Base-by-base conservation (phyloP, 1,140 invertebrate genomes). In the Cyrtorhinus lividipennis region DNA sequence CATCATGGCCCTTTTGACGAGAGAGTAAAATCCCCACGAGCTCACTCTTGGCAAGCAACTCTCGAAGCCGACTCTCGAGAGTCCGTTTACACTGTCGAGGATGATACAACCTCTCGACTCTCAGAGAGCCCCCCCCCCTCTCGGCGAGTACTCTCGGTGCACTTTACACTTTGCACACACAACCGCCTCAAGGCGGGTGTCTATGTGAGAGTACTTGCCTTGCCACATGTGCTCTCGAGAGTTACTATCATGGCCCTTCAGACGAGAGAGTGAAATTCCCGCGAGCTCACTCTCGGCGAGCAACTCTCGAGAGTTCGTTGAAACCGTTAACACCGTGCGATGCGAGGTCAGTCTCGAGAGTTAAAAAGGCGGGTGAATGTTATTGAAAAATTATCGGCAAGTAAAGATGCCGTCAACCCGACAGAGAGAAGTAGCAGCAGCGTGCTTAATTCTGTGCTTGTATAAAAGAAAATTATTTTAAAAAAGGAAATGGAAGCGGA, bases 1-100 rank as follows among this genome's bases (percentile, higher is more conserved):
- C 12, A 10, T 24, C 20, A 59, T 59, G 24, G 58, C 13, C 45
- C 61, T 12, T 24, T 25, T 59, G 23, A 61, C 63, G 56, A 64
- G 24, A 23, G 15, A 24, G 53, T 56, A 15, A 38, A 38, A 38
- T 38, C 15, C 30, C 15, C 30, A 15, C 30, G 30, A 38, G 30
- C 30, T 38, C 53, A 56, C 23, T 56, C 23, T 56, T 18, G n/a
- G 23, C 5, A 18, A 56, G 23, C 53, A 18, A 56, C n/a, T 10
- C 53, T n/a, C n/a, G n/a, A n/a, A n/a, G n/a, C n/a, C n/a, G n/a
- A n/a, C n/a, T n/a, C n/a, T 23, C 53, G 15, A 56, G 15, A 56
- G 48, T 56, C 48, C 22, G 22, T 18, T 10, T 10, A 18, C 8
- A n/a, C 48, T 20, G 15, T 18, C 20, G 5, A 56, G n/a, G n/a